Conservation (phyloP, 2,113 vertebrate genomes). For the Mus spicilegus region DNA sequence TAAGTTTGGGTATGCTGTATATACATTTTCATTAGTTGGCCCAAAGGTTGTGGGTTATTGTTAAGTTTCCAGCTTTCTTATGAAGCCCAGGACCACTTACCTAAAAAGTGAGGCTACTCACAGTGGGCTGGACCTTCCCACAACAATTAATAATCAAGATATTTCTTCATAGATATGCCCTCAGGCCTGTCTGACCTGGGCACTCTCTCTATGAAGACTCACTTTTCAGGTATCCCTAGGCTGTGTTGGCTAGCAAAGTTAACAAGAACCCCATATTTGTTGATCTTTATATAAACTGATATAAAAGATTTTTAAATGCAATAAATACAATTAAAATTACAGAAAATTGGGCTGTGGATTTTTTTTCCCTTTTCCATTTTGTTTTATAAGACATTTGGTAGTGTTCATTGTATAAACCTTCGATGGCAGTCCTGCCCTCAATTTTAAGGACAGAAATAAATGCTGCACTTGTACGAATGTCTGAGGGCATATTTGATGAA, state of each 20-base stretch:
- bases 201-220: not conserved
- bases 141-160: not conserved
- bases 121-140: not conserved
- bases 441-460: slow-evolving; percentile 66
- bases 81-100: not conserved
- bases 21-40: not conserved
- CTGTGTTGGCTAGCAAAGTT: not conserved
- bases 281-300: not conserved
- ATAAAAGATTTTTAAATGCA: not conserved
- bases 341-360: not conserved
- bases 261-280: not conserved
- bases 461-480: slow-evolving; percentile 45
- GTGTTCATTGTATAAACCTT: not conserved
- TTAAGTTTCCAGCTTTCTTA: not conserved
- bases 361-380: not conserved
- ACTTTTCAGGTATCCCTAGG: not conserved
- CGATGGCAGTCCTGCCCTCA: not conserved
- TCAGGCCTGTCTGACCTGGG: no score
- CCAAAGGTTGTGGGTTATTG: not conserved
- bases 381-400: slow-evolving; percentile 9
- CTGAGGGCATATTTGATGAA: slow-evolving; percentile 63
- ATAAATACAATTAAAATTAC: not conserved
- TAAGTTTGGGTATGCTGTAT: not conserved
- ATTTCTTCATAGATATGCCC: no score
- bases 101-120: not conserved